Base-by-base conservation (phyloP, 1,140 invertebrate genomes). In the Camponotus floridanus region DNA sequence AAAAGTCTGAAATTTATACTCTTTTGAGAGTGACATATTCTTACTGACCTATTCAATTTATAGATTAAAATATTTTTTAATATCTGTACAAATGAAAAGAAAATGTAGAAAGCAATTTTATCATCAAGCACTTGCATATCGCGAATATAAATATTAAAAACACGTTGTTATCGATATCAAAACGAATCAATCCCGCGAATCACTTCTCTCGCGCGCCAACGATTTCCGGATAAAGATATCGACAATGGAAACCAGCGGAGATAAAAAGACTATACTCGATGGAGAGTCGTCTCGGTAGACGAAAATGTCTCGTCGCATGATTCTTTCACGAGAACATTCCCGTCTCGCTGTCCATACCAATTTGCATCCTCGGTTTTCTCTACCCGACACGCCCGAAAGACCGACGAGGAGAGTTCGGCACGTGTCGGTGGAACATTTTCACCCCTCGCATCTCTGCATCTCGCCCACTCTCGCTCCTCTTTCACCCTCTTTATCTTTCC, bases 311-410 rank as follows among this genome's bases (percentile, higher is more conserved):
- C 51, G 21, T 61, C 55, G 11, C 21, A 71, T 57, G 36, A 51
- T 31, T 71, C 79, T 39, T 55, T 59, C 79, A 59, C 67, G 67
- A 73, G 31, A 81, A 51, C 51, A 18, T 51, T 55, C 39, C 55
- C 67, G 21, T 57, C 26, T 26, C 45, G 21, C 36, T 33, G 67
- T 21, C 36, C 33, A 80, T 39, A 68, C 79, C 68, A 83, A 83
- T 83, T 83, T 73, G 79, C 68, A 74, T 73, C 57, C 68, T 83
- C 68, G 39, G 68, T 83, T 83, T 74, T 81, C 67, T 81, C 67
- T 81, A 71, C 21, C 21, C 79, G 39, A 73, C 79, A 73, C 79
- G 79, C 79, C 67, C 70, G 48, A 70, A 80, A 80, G 64, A 83
- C 59, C 73, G 61, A 55, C 73, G 73, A 78, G 45, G 73, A 78